A percentile compares a stretch with the other conserved stretches of the same genome.
Conservation (phyloP, 2,888 invertebrate species). For the Celastrina argiolus region DNA sequence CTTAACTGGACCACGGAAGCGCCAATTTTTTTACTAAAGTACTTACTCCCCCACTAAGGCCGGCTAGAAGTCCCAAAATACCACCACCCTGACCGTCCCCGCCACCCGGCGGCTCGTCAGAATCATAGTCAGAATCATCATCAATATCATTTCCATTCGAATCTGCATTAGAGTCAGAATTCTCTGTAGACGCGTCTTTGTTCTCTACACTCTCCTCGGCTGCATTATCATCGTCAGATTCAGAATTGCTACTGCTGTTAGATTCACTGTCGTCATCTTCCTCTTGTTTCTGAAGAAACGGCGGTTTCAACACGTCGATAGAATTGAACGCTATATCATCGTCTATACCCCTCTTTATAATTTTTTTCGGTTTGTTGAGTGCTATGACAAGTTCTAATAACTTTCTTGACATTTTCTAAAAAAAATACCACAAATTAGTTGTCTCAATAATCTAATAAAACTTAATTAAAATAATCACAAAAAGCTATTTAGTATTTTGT, state of each 20-base stretch:
- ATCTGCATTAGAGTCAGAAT: slow-evolving; percentile 41
- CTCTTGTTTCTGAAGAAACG: slow-evolving; percentile 51
- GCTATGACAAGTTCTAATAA: slow-evolving; percentile 33
- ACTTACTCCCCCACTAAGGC: slow-evolving; percentile 68
- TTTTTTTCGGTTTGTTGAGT: slow-evolving; percentile 30
- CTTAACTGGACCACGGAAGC: too few species aligned
- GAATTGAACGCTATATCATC: slow-evolving; percentile 53
- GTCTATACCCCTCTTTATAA: slow-evolving; percentile 43
- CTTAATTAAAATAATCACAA: background rate
- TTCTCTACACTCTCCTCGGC: slow-evolving; percentile 44
- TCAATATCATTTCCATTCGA: slow-evolving; percentile 27
- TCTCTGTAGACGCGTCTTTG: slow-evolving; percentile 43
- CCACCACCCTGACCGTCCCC: slow-evolving; percentile 72
- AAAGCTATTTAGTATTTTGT: background rate
- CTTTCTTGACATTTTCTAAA: slow-evolving; percentile 33
- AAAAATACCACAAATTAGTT: slow-evolving; percentile 13
- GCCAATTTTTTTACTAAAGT: too few species aligned
- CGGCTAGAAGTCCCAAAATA: slow-evolving; percentile 62
- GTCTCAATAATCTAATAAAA: background rate
- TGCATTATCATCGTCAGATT: slow-evolving; percentile 40
- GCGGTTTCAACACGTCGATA: slow-evolving; percentile 41
- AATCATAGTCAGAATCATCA: slow-evolving; percentile 49
- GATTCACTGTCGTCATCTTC: slow-evolving; percentile 34
- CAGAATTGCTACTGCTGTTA: slow-evolving; percentile 35
- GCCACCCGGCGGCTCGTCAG: slow-evolving; percentile 58